phyloP scores from a whole-genome alignment of 1,140 invertebrate species.

The Drosophila teissieri region DNA sequence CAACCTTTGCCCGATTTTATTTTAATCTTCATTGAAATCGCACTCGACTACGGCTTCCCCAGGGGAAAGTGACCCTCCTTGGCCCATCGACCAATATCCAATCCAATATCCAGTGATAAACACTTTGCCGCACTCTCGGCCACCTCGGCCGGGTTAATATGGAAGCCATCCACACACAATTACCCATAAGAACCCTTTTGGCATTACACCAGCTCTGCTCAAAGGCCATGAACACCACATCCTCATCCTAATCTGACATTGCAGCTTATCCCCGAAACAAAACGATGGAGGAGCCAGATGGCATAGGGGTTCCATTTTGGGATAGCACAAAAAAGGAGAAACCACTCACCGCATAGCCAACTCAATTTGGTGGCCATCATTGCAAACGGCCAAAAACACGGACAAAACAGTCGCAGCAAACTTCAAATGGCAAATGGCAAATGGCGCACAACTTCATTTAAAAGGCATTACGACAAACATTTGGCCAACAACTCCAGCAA shows the following conservation, averaged over 20 bases:
- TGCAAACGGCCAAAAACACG: slow-evolving; percentile 71
- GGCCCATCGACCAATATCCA: slow-evolving; percentile 1
- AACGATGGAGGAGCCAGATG: slow-evolving; percentile 8
- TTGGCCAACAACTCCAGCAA: slow-evolving; percentile 49
- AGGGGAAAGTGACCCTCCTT: slow-evolving; percentile 19
- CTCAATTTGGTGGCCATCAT: slow-evolving; percentile 69
- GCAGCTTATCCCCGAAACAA: slow-evolving; percentile 63
- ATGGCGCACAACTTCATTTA: slow-evolving; percentile 82
- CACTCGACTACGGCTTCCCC: slow-evolving; percentile 26
- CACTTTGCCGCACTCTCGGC: slow-evolving; percentile 38
- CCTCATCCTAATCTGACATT: slow-evolving; percentile 65
- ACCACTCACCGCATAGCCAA: slow-evolving; percentile 53
- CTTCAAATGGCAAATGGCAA: slow-evolving; percentile 81
- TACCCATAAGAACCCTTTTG: slow-evolving; percentile 76
- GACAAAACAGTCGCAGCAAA: slow-evolving; percentile 55
- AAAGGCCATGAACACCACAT: slow-evolving; percentile 38
- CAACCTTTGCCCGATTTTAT: slow-evolving; percentile 15
- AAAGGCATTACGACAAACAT: slow-evolving; percentile 77
- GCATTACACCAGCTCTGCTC: slow-evolving; percentile 57
- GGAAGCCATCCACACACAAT: slow-evolving; percentile 62
- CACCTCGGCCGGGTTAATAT: slow-evolving; percentile 29
- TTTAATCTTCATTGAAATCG: slow-evolving; percentile 46
- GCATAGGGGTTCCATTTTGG: not conserved
- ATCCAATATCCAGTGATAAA: slow-evolving; percentile 34
- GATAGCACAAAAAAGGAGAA: slow-evolving; percentile 12